Conservation (phyloP, 2,113 vertebrate genomes). For the Neodon shergylaensis region DNA sequence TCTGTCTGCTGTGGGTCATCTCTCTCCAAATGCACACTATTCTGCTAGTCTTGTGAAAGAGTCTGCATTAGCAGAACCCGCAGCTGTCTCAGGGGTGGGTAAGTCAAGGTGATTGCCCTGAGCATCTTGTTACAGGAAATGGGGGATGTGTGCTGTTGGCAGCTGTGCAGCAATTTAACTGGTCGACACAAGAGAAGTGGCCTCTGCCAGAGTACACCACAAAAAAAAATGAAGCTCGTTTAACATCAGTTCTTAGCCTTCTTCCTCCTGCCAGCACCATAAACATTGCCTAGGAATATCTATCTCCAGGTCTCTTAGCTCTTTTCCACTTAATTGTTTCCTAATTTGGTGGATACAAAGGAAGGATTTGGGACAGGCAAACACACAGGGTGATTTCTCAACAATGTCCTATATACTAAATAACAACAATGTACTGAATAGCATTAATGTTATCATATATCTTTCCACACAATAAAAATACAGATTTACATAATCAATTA, state of each 20-base stretch:
- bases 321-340: conserved; percentile 40
- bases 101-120: conserved; percentile 28
- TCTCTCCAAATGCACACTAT: not conserved
- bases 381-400: not conserved
- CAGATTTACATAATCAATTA: conserved; percentile 31
- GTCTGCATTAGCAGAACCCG: not conserved
- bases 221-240: not conserved
- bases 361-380: not conserved
- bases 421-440: not conserved
- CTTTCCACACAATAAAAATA: not conserved
- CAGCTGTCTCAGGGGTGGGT: not conserved
- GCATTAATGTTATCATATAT: not conserved
- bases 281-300: conserved; percentile 14
- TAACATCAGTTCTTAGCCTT: conserved; percentile 36
- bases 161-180: conserved; percentile 15
- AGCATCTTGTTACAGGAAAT: not conserved
- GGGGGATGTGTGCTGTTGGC: not conserved
- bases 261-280: not conserved
- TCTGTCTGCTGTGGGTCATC: conserved; percentile 31
- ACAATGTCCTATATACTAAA: not conserved
- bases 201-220: not conserved
- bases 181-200: not conserved
- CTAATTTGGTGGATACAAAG: conserved; percentile 25
- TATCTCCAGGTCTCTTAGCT: not conserved
- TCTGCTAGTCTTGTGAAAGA: not conserved